Evolutionary conservation across 37 sponge, comb jelly and placozoan genomes (phyloP).

Genomic region (Eunapius fragilis): DNA sequence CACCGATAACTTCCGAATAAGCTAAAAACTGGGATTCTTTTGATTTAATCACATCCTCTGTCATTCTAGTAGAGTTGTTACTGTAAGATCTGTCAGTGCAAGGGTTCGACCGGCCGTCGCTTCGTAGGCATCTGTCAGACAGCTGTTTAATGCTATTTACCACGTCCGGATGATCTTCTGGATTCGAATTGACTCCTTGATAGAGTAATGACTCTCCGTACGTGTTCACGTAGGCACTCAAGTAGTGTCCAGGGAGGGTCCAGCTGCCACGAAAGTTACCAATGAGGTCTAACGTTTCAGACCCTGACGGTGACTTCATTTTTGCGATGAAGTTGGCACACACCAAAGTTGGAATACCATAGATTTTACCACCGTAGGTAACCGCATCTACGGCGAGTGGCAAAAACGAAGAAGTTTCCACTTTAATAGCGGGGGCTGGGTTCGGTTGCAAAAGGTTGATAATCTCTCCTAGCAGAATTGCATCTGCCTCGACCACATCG

Average conservation of each 20-base stretch:
- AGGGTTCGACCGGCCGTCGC: conserved; percentile 12
- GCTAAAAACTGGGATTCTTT: conserved; percentile 8
- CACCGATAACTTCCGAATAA: conserved; percentile 23
- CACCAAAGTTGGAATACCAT: conserved; percentile 29
- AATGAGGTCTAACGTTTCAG: background rate
- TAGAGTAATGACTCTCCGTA: background rate
- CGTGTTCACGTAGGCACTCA: conserved; percentile 23
- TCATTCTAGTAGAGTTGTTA: background rate
- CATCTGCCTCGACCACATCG: conserved; percentile 32
- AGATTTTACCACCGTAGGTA: background rate
- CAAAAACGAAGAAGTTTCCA: background rate
- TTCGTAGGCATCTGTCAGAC: conserved; percentile 3
- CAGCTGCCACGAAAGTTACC: conserved; percentile 26
- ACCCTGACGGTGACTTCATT: background rate
- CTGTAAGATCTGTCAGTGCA: conserved; percentile 1
- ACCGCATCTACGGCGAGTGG: conserved; percentile 19
- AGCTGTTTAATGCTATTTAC: conserved; percentile 7
- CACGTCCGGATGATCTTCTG: background rate
- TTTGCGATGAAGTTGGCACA: conserved; percentile 35
- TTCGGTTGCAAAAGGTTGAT: conserved; percentile 8
- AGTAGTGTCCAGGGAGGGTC: conserved; percentile 20
- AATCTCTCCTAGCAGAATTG: conserved; percentile 18
- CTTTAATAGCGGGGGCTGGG: background rate
- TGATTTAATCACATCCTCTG: background rate
- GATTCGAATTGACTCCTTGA: background rate